Base-by-base conservation (phyloP, 1,140 invertebrate species). In the Formica selysi region DNA sequence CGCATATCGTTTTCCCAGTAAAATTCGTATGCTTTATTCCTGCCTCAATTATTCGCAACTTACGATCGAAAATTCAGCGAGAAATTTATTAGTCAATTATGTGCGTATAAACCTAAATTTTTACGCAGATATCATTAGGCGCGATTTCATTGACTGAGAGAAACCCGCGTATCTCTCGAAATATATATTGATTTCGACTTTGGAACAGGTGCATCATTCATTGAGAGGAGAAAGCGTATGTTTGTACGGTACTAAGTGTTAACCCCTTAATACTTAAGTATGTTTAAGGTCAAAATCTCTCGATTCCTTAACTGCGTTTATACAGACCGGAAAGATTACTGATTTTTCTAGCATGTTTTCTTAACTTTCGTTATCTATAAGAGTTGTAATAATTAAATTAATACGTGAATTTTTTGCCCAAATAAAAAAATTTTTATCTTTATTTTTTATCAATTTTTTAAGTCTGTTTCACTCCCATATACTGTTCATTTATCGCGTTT, bases 31-130 rank as follows among this genome's bases (percentile, higher is more conserved):
- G 68, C 65, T 89, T 74, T 87, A 85, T 54, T 51, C 48, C 3
- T 32, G 48, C 71, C 62, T 87, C 29, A 78, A 78, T 22, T 22
- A 22, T 22, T 88, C 48, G 57, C 85, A 29, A 76, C 73, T 22
- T n/a, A 57, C 61, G 44, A 84, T 16, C 26, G 51, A 84, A 64
- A 61, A 13, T 57, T 44, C 26, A 36, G 13, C 26, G 38, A 48
- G 68, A 73, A 44, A 71, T 73, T 83, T 74, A 83, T 88, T 88
- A 76, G 57, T 48, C 86, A 64, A 32, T 74, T 84, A 87, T 62
- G 71, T 76, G 57, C 36, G 19, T 67, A 36, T 84, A 70, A 76
- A 76, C 26, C 61, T 61, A 70, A 87, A 88, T 71, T 70, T 87
- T 76, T 48, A 48, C 38, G 22, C 8, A 16, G 10, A 76, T 57